Conservation (phyloP, 2,113 vertebrate species). For the Pithys albifrons region DNA sequence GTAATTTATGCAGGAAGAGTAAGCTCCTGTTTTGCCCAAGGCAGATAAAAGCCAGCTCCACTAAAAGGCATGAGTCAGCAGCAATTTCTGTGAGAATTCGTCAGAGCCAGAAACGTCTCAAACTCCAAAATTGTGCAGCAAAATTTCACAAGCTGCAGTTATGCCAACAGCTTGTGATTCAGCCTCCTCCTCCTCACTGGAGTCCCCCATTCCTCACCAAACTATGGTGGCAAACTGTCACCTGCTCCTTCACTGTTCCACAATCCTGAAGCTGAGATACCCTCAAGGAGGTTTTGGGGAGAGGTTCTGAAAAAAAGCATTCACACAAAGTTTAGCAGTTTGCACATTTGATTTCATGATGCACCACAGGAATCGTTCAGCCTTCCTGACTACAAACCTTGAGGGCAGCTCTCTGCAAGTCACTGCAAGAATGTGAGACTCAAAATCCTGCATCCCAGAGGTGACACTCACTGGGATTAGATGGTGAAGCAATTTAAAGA, state of each 20-base stretch:
- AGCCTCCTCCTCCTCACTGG: background rate
- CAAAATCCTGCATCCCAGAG: background rate
- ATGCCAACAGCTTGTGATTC: background rate
- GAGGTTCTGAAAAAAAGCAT: background rate
- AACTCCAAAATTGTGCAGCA: background rate
- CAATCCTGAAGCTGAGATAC: background rate
- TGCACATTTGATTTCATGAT: rapidly evolving
- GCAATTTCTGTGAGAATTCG: background rate
- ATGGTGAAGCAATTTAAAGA: background rate
- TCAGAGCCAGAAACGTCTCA: background rate
- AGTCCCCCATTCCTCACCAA: background rate
- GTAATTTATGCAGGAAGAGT: background rate
- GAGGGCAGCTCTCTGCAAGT: background rate
- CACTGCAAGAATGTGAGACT: background rate
- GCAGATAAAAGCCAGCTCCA: background rate
- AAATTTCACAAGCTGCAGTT: background rate
- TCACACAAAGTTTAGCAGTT: background rate
- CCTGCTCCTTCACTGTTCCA: background rate
- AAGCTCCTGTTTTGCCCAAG: background rate
- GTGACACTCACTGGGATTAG: background rate
- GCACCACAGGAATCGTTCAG: background rate
- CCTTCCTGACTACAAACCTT: background rate
- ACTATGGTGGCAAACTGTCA: background rate
- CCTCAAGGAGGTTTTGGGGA: background rate
- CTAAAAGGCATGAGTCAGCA: background rate